Base-by-base conservation (phyloP, 2,113 vertebrate genomes). In the Oryzias celebensis region DNA sequence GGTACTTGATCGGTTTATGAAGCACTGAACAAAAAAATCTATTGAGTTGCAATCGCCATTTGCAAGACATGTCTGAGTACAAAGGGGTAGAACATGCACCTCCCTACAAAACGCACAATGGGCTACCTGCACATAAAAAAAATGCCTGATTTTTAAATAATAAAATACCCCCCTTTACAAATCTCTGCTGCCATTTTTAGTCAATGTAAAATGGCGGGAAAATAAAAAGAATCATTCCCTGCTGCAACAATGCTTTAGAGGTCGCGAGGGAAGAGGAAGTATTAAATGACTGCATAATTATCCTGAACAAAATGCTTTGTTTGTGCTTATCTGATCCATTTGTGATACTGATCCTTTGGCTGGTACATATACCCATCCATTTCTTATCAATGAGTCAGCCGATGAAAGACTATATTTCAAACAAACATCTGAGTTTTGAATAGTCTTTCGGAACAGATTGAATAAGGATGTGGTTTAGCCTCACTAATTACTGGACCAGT, bases 41-140 rank as follows among this genome's bases (percentile, higher is more conserved):
- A 53, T 62, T 77, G 54, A 50, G 52, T 36, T 58, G 61, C 57
- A 23, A 55, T 58, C 58, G 68, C 66, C 67, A 71, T 68, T 82
- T 65, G 54, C 57, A 58, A 80, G 76, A 80, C 77, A 71, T 58
- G 72, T 31, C 68, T 78, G 85, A 88, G 90, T 90, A 91, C 90
- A 90, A 85, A 88, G 87, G 91, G 90, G 90, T 88, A 90, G 83
- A 90, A 61, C 78, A 51, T 48, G 68, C 72, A 26, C 67, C 53
- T 41, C 16, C 49, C 46, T 42, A 6, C 36, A 0, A 12, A 47
- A 66, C 58, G 77, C 71, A 69, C 31, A 75, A 62, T 50, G 5
- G 20, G 31, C 52, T 64, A 72, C 72, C 50, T 75, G 52, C 4
- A 0, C 67, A 64, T 64, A 73, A 62, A 71, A 80, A 73, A 84